A percentile compares a stretch with the other conserved stretches of the same genome.
Conservation (phyloP, 2,888 invertebrate species). For the Eristalinus aeneus region DNA sequence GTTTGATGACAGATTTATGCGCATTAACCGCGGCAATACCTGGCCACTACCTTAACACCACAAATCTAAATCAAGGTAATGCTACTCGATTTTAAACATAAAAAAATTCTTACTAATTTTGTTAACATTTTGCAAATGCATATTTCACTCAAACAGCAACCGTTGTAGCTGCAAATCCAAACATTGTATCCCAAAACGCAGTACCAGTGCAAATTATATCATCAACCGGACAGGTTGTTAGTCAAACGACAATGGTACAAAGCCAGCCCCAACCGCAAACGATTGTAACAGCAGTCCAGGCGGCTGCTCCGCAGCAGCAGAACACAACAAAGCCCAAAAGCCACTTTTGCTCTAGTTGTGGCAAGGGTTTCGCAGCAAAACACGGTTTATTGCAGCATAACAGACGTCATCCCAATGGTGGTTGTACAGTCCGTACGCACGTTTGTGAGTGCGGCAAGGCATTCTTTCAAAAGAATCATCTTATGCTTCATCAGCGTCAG, state of each 20-base stretch:
- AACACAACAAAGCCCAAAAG: constrained; percentile 85
- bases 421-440: constrained; percentile 89
- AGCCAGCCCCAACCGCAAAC: constrained; percentile 79
- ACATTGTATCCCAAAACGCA: constrained; percentile 79
- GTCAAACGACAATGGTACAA: constrained; percentile 80
- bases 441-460: constrained; percentile 92
- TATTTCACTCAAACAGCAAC: constrained; percentile 71
- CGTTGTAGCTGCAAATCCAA: constrained; percentile 80
- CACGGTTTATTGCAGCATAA: constrained; percentile 91
- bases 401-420: constrained; percentile 89
- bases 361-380: constrained; percentile 91
- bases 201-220: constrained; percentile 81
- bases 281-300: constrained; percentile 77
- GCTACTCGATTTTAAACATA: neutral
- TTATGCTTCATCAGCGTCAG: constrained; percentile 90
- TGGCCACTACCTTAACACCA: constrained; percentile 83
- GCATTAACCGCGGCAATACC: constrained; percentile 89
- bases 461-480: constrained; percentile 92
- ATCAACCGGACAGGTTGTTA: constrained; percentile 81
- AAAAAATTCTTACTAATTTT: neutral
- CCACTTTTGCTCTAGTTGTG: constrained; percentile 90
- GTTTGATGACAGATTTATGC: constrained; percentile 90
- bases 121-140: neutral
- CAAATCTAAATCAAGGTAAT: constrained; percentile 78
- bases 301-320: constrained; percentile 77